phyloP scores from a whole-genome alignment of 2,113 vertebrate genomes.

The Anser brachyrhynchus region DNA sequence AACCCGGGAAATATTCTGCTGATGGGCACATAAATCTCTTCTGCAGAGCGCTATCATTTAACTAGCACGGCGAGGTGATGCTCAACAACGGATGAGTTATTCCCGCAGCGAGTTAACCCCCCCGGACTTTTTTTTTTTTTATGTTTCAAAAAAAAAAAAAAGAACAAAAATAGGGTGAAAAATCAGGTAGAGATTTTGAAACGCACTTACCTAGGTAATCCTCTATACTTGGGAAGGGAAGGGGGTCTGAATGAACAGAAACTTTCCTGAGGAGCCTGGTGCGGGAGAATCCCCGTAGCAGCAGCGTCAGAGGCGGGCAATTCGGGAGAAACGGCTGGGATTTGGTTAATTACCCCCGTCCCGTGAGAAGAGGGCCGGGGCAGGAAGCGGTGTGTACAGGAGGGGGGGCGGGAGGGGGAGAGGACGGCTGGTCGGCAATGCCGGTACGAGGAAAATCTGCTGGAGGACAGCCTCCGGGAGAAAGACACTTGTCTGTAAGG shows the following conservation, averaged over 20 bases:
- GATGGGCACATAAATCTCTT: background rate
- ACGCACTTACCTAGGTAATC: background rate
- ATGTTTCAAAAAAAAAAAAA: background rate
- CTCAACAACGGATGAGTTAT: background rate
- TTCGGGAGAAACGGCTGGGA: background rate
- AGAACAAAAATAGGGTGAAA: background rate
- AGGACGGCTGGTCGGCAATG: background rate
- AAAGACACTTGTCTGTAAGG: background rate
- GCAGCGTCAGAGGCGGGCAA: background rate
- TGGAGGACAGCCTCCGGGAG: background rate
- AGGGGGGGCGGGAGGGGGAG: too few relatives aligned
- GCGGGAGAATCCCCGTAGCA: background rate
- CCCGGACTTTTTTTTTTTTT: background rate
- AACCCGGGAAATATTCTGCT: background rate
- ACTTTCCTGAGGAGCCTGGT: constrained; percentile 58
- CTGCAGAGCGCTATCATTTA: background rate
- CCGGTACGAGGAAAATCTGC: background rate
- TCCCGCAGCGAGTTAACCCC: background rate
- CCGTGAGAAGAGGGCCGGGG: background rate
- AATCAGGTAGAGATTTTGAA: background rate
- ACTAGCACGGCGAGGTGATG: background rate
- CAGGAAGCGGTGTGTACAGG: background rate
- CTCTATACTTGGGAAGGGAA: background rate
- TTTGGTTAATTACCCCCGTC: background rate
- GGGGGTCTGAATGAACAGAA: constrained; percentile 34